Conservation (phyloP, 1,140 invertebrate species). For the Cydia pomonella region DNA sequence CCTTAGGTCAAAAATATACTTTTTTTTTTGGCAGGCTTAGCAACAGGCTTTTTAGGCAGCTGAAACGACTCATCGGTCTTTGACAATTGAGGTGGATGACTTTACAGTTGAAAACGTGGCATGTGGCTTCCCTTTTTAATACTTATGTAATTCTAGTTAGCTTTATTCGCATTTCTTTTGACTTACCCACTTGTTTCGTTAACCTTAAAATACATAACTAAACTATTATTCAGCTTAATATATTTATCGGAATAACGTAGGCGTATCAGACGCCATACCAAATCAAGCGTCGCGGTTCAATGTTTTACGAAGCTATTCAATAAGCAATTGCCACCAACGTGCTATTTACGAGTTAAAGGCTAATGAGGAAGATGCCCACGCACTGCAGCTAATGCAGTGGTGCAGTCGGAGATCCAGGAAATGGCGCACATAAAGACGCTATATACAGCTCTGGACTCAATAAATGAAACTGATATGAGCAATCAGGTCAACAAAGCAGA, state of each 20-base stretch:
- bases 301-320: slow-evolving; percentile 25
- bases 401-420: slow-evolving; percentile 18
- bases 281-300: slow-evolving; percentile 1
- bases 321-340: slow-evolving; percentile 30
- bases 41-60: no score
- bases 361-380: slow-evolving; percentile 29
- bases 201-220: background rate
- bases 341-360: slow-evolving; percentile 22
- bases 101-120: no score
- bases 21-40: no score
- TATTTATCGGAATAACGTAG: background rate
- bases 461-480: background rate
- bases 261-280: slow-evolving; percentile 4
- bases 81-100: no score
- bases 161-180: background rate
- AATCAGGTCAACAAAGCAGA: background rate
- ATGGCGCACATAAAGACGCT: background rate
- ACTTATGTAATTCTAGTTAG: background rate
- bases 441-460: slow-evolving; percentile 1
- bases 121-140: background rate
- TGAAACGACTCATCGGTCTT: no score
- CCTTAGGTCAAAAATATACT: no score
- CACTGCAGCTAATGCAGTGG: background rate
- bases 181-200: background rate
- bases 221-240: background rate